Evolutionary conservation across 2,797 vertebrate species (phyloP), one percentile per base, ranked within the genome.

Genomic region (Xiphophorus birchmanni): DNA sequence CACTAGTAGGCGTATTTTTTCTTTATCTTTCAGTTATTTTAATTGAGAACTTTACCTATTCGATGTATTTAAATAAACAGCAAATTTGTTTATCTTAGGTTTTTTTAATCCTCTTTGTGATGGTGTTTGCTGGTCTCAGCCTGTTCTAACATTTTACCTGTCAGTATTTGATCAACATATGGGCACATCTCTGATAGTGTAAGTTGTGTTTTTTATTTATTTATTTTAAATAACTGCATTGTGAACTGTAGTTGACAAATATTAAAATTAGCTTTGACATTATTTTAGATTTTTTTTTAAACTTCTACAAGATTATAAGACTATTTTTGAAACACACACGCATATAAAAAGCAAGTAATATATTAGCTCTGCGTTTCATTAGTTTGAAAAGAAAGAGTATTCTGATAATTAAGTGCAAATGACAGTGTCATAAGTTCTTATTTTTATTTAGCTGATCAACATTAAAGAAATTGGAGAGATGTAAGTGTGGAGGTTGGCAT

Each of bases 361-460:
- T 97, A 96, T 97, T 97, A 95, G 96, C 95, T 96, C 56, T 60
- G n/a, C 4, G 2, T 60, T 60, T 60, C 26, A 60, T 60, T 32
- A 60, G 12, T 35, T 63, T 18, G 58, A 15, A 32, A 60, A 56
- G 4, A 77, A 93, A 94, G 91, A 96, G 96, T 94, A 87, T 95
- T 93, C 95, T 92, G 94, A 97, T 97, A 97, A 96, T 97, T 97
- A 92, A 92, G 92, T 96, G 94, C 92, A 96, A 97, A 97, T 97
- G 96, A 96, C 96, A 96, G 96, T 95, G 96, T 98, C 95, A 97
- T 97, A 97, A 97, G 96, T 96, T 94, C 94, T 94, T 95, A 93
- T 90, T 93, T 94, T 91, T 91, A 94, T 95, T 97, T 96, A 94
- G 96, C 96, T 92, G 96, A 87, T 92, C 79, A 56, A 40, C 92